Conservation (phyloP, 2,797 vertebrate species). For the Tolypeutes matacus region DNA sequence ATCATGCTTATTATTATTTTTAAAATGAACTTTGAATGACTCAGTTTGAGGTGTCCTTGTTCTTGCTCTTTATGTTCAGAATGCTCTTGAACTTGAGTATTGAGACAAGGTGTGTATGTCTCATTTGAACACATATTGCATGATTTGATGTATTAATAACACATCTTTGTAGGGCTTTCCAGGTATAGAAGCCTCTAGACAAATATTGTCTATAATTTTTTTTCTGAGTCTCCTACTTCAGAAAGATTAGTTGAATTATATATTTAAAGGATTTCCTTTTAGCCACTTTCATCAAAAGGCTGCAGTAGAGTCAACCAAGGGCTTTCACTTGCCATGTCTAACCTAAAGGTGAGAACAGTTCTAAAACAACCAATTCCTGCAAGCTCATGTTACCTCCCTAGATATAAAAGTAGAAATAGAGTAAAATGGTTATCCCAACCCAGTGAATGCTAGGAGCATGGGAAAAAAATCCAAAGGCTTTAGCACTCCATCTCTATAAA, state of each 20-base stretch:
- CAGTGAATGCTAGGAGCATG: not conserved
- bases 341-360: not conserved
- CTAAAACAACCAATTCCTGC: not conserved
- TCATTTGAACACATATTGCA: slow-evolving; percentile 10
- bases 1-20: not conserved
- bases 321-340: not conserved
- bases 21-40: not conserved
- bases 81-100: not conserved
- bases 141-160: slow-evolving; percentile 11
- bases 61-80: not conserved
- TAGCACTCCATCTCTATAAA: not conserved
- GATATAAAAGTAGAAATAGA: not conserved
- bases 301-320: not conserved
- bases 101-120: not conserved
- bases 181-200: not conserved
- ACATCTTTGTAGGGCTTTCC: not conserved
- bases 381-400: not conserved
- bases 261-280: not conserved
- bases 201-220: not conserved
- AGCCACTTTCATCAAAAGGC: not conserved
- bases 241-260: not conserved
- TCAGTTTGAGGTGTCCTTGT: not conserved
- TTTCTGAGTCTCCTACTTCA: not conserved
- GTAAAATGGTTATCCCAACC: not conserved
- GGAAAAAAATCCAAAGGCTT: not conserved